These are phyloP conservation scores for Eilema griseolum DNA, from an alignment of 2,888 invertebrate genomes.

Conservation along the genomic window DNA sequence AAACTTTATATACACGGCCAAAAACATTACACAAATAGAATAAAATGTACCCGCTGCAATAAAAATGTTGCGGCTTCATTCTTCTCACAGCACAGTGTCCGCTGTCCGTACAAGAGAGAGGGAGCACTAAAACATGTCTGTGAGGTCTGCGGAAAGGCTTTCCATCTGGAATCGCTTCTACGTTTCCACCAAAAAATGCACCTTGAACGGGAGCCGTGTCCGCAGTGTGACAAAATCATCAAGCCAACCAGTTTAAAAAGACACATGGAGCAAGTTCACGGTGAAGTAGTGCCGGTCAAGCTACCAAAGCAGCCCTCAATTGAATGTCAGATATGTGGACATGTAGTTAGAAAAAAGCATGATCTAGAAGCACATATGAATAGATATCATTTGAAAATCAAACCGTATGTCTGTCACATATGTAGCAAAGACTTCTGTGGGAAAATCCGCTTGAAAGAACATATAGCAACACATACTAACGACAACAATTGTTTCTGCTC, in stretches of 20 bases:
- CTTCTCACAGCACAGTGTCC: slow-evolving; percentile 57
- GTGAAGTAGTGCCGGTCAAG: slow-evolving; percentile 7
- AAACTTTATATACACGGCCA: slow-evolving; percentile 64
- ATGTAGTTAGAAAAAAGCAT: slow-evolving; percentile 49
- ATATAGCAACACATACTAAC: slow-evolving; percentile 52
- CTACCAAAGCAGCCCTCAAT: slow-evolving; percentile 24
- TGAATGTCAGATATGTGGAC: slow-evolving; percentile 52
- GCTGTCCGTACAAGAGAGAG: slow-evolving; percentile 51
- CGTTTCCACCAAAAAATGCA: slow-evolving; percentile 57
- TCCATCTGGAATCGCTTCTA: slow-evolving; percentile 49
- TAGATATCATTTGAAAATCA: slow-evolving; percentile 59
- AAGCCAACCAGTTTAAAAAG: slow-evolving; percentile 49
- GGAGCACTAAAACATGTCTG: slow-evolving; percentile 49
- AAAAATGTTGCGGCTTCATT: slow-evolving; percentile 59
- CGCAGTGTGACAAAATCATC: slow-evolving; percentile 50
- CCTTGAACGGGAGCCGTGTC: slow-evolving; percentile 52
- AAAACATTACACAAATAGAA: slow-evolving; percentile 60
- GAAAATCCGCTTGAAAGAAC: slow-evolving; percentile 55
- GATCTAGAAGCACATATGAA: slow-evolving; percentile 61
- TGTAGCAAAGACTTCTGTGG: slow-evolving; percentile 62
- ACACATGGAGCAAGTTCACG: slow-evolving; percentile 58
- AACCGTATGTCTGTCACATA: slow-evolving; percentile 56
- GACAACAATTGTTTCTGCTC: slow-evolving; percentile 55
- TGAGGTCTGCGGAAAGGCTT: slow-evolving; percentile 60
- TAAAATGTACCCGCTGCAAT: slow-evolving; percentile 59